These are phyloP conservation scores for Lordiphosa andalusiaca DNA, from an alignment of 2,888 invertebrate species.

Conservation along the genomic window DNA sequence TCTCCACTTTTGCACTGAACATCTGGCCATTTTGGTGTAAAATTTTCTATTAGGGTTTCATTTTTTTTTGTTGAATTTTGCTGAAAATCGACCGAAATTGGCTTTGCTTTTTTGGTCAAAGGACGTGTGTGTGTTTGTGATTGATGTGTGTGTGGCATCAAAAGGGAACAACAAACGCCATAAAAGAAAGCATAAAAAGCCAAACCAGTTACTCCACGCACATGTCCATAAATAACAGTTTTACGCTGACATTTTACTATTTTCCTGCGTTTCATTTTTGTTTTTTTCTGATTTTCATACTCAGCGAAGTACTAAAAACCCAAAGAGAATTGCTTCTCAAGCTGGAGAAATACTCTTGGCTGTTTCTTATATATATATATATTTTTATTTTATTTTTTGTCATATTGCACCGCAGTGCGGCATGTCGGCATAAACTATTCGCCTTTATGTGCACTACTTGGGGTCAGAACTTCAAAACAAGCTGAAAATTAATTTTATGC, in stretches of 20 bases:
- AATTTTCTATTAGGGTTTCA: conserved; percentile 25
- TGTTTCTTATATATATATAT: too few species aligned
- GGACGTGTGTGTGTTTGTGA: conserved; percentile 44
- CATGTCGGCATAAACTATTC: conserved; percentile 66
- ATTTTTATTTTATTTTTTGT: conserved; percentile 21
- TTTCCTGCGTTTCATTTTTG: conserved; percentile 49
- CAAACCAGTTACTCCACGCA: conserved; percentile 36
- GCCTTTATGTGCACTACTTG: conserved; percentile 56
- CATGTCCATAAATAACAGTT: conserved; percentile 75
- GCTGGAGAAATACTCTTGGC: conserved; percentile 43
- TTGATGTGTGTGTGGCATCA: conserved; percentile 57
- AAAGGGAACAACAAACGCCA: conserved; percentile 51
- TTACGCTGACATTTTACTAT: conserved; percentile 76
- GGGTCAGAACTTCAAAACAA: conserved; percentile 68
- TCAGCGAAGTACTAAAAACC: conserved; percentile 58
- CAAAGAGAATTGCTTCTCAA: conserved; percentile 61
- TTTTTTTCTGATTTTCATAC: not conserved
- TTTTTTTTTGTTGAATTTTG: conserved; percentile 5
- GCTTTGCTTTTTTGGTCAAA: conserved; percentile 7
- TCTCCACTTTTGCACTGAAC: conserved; percentile 8
- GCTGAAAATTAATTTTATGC: conserved; percentile 73
- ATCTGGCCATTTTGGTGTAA: conserved; percentile 21
- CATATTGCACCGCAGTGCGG: conserved; percentile 41
- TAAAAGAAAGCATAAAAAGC: conserved; percentile 62
- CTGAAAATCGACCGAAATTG: too few species aligned